Evolutionary conservation across 1,140 invertebrate species (phyloP).

Genomic region (Teleogryllus occipitalis): DNA sequence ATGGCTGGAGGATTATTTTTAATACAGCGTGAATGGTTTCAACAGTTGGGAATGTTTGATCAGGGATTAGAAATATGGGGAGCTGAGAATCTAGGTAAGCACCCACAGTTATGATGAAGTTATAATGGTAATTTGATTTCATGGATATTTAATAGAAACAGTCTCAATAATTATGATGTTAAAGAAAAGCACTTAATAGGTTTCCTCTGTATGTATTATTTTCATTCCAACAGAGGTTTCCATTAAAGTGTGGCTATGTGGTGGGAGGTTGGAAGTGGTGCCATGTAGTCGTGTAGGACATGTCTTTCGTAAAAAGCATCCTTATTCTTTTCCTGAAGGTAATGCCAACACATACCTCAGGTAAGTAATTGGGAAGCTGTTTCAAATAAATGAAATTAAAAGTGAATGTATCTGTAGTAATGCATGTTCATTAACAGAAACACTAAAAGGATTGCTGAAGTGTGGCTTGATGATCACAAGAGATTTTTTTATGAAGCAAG

Average conservation of each 20-base stretch:
- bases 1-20: conserved; percentile 51
- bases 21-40: conserved; percentile 43
- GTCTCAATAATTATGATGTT: too few species aligned
- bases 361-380: background rate
- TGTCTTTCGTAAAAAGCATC: conserved; percentile 44
- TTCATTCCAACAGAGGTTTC: conserved; percentile 25
- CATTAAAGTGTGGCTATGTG: conserved; percentile 44
- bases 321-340: conserved; percentile 42
- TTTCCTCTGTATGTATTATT: background rate
- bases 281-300: conserved; percentile 47
- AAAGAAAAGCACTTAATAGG: too few species aligned
- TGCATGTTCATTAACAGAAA: conserved; percentile 27
- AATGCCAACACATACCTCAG: conserved; percentile 34
- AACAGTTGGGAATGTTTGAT: conserved; percentile 44
- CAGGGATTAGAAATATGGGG: conserved; percentile 51
- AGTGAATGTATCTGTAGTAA: background rate
- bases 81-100: conserved; percentile 27
- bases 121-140: too few species aligned
- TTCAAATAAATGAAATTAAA: too few species aligned
- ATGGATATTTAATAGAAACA: background rate
- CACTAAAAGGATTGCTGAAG: conserved; percentile 36
- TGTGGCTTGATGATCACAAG: conserved; percentile 40
- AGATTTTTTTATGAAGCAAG: conserved; percentile 32
- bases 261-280: conserved; percentile 42
- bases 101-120: too few species aligned